Evolutionary conservation across 1,140 invertebrate genomes (phyloP), one percentile per base, ranked within the genome.

Genomic region (Streblospio benedicti): DNA sequence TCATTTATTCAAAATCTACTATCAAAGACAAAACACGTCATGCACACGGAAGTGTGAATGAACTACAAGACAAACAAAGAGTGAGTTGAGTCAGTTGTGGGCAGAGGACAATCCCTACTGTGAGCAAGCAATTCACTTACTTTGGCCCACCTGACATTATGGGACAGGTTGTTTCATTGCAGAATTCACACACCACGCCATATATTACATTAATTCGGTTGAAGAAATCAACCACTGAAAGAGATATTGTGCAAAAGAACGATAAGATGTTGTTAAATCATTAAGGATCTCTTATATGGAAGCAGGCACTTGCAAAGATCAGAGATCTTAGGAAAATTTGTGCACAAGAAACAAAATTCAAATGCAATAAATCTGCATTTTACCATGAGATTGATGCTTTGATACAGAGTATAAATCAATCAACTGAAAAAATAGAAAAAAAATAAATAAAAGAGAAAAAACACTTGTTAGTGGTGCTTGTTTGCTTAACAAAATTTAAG

Each of bases 161-260:
- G 2, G 92, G 91, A 77, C 93, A 96, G 5, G 86, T 84, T 59
- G 85, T 83, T 67, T 87, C 85, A 44, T 88, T 90, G 72, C 93
- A 96, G 73, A 85, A 88, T 71, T 94, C 92, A 51, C 71, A 87
- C 30, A 96, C 85, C 14, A 90, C 92, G 6, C 93, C 93, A 70
- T 82, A 82, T 67, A 96, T 89, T 14, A 96, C 77, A 79, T 96
- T 96, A 65, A 96, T 93, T 69, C 92, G 83, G 76, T 96, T 96
- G 76, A 96, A 96, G 74, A 96, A 96, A 71, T 96, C 93, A 3
- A 96, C 93, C 67, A 94, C 91, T 93, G 76, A 63, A 76, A 75
- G 32, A 25, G 27, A 60, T 12, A 3, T 25, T 23, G 2, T 18
- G 2, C 20, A n/a, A 33, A 25, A 31, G 4, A 27, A 55, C 38